These are phyloP conservation scores for Lacanobia oleracea DNA, from an alignment of 2,888 invertebrate species.

Conservation along the genomic window DNA sequence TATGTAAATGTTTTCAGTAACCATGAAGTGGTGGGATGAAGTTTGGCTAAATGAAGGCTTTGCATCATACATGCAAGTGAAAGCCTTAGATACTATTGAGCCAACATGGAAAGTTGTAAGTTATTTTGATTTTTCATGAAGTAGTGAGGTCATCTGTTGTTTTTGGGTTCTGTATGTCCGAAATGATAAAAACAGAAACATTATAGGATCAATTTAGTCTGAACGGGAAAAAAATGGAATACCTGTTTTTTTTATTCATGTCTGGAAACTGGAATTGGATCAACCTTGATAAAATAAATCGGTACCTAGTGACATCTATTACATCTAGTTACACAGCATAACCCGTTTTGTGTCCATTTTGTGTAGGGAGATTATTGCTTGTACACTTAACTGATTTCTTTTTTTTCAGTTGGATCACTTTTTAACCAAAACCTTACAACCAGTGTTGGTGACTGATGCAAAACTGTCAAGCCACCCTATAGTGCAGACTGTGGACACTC, in stretches of 20 bases:
- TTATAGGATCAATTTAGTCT: too few relatives aligned
- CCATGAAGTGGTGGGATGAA: conserved; percentile 98
- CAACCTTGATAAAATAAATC: background rate
- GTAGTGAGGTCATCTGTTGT: background rate
- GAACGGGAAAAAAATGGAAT: too few relatives aligned
- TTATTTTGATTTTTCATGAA: background rate
- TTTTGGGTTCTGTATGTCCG: too few relatives aligned
- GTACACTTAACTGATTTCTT: conserved; percentile 3
- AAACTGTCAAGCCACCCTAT: conserved; percentile 97
- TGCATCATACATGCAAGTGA: conserved; percentile 96
- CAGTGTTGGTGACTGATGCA: conserved; percentile 94
- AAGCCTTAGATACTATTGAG: conserved; percentile 93
- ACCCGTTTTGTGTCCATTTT: background rate
- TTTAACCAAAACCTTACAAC: conserved; percentile 92
- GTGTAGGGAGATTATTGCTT: background rate
- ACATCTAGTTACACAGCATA: background rate
- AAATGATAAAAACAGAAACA: too few relatives aligned
- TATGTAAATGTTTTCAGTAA: conserved; percentile 90
- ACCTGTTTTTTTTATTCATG: background rate
- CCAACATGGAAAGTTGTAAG: conserved; percentile 95
- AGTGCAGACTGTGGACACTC: conserved; percentile 95
- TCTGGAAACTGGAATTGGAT: too few relatives aligned
- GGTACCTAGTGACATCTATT: too few relatives aligned
- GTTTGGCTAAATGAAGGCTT: conserved; percentile 98
- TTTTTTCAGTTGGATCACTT: conserved; percentile 94